phyloP scores from a whole-genome alignment of 2,888 invertebrate species.

The Standfussiana lucernea region DNA sequence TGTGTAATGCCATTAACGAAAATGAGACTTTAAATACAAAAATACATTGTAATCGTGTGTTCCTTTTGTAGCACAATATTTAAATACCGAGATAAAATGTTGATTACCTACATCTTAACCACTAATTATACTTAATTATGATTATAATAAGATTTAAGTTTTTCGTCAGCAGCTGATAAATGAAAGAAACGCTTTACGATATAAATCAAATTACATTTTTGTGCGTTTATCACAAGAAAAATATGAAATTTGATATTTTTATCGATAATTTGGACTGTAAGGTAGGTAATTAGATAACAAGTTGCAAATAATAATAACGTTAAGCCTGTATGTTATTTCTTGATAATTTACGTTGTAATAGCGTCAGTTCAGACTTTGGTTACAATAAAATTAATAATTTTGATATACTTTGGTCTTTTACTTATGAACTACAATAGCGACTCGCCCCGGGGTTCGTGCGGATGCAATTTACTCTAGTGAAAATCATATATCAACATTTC shows the following conservation, averaged over 20 bases:
- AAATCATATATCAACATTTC: no score
- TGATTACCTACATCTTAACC: constrained; percentile 1
- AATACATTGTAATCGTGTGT: constrained; percentile 3
- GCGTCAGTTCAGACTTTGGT: constrained; percentile 47
- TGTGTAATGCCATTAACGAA: constrained; percentile 30
- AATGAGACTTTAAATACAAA: constrained; percentile 1
- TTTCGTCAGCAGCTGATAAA: constrained; percentile 8
- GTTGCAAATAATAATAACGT: constrained; percentile 38
- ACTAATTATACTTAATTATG: constrained; percentile 7
- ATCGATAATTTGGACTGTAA: background rate
- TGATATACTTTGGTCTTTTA: constrained; percentile 44
- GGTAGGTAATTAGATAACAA: constrained; percentile 27
- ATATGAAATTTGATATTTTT: constrained; percentile 8
- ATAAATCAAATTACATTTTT: constrained; percentile 25
- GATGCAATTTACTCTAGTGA: background rate
- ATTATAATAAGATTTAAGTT: constrained; percentile 1
- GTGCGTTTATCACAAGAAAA: background rate
- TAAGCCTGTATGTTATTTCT: constrained; percentile 52
- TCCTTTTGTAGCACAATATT: constrained; percentile 11
- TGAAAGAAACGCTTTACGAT: constrained; percentile 7
- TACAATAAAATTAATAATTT: constrained; percentile 63
- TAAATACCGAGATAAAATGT: background rate
- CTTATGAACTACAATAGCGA: constrained; percentile 11
- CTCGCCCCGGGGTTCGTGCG: background rate
- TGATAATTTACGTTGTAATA: constrained; percentile 51